Conservation (phyloP, 2,113 vertebrate genomes). For the Excalfactoria chinensis region DNA sequence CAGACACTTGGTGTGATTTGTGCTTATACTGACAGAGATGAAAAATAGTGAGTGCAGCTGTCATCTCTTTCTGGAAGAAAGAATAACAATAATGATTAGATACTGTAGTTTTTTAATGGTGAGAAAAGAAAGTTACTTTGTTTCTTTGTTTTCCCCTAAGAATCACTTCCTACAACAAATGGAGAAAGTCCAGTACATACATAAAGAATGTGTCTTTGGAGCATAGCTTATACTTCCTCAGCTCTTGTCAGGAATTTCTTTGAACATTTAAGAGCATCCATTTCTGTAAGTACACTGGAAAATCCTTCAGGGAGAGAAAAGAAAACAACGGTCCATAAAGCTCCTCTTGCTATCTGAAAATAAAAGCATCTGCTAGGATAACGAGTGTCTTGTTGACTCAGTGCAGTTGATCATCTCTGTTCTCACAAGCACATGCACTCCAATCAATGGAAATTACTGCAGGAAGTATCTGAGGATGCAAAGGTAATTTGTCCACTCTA, state of each 20-base stretch:
- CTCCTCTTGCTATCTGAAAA: constrained; percentile 12
- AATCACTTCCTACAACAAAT: background rate
- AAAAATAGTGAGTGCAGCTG: background rate
- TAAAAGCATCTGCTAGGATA: constrained; percentile 46
- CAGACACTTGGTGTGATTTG: background rate
- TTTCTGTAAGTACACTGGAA: background rate
- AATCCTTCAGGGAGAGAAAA: constrained; percentile 27
- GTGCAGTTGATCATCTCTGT: constrained; percentile 26
- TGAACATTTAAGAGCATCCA: background rate
- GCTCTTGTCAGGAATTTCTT: background rate
- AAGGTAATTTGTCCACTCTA: constrained; percentile 1
- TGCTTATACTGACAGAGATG: background rate
- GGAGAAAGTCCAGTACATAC: background rate
- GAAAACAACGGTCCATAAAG: constrained; percentile 7
- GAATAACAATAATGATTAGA: background rate
- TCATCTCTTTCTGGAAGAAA: background rate
- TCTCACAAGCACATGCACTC: constrained; percentile 4
- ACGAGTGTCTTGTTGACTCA: constrained; percentile 39
- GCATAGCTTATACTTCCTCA: background rate
- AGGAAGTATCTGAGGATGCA: constrained; percentile 3
- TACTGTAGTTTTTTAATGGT: background rate
- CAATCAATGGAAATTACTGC: constrained; percentile 34
- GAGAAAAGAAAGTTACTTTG: background rate
- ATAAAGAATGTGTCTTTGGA: background rate
- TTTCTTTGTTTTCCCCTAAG: background rate